Evolutionary conservation across 2,113 vertebrate species (phyloP).

Genomic region (Clarias magur): DNA sequence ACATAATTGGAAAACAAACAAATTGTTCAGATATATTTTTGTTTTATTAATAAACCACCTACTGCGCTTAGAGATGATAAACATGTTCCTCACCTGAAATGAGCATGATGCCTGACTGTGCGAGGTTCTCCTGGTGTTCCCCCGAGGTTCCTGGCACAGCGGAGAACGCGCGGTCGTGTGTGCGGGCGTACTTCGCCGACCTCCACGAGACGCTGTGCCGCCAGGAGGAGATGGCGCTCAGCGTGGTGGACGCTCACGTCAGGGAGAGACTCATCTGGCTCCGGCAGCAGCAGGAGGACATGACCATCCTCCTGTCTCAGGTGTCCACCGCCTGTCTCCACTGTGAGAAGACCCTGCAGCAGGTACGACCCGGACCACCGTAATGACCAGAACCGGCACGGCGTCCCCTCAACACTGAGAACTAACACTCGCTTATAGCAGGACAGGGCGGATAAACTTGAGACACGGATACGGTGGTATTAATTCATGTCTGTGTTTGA

Average conservation of each 20-base stretch:
- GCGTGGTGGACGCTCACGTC: slow-evolving; percentile 96
- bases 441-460: too few relatives aligned
- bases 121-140: not conserved
- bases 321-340: slow-evolving; percentile 97
- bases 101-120: not conserved
- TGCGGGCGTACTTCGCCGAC: slow-evolving; percentile 95
- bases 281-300: slow-evolving; percentile 96
- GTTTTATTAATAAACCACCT: not conserved
- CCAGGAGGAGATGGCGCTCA: slow-evolving; percentile 98
- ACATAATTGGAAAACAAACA: not conserved
- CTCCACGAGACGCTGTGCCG: slow-evolving; percentile 95
- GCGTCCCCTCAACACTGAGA: not conserved
- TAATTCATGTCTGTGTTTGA: not conserved
- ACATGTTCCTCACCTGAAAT: not conserved
- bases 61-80: not conserved
- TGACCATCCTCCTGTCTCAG: slow-evolving; percentile 96
- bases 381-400: not conserved
- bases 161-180: slow-evolving; percentile 94
- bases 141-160: slow-evolving; percentile 91
- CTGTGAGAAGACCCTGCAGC: slow-evolving; percentile 97
- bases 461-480: not conserved
- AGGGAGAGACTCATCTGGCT: slow-evolving; percentile 96
- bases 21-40: not conserved
- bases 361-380: slow-evolving; percentile 74
- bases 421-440: too few relatives aligned